Evolutionary conservation across 2,888 invertebrate species (phyloP), one percentile per base, ranked within the genome.

Genomic region (Tetragonisca angustula): DNA sequence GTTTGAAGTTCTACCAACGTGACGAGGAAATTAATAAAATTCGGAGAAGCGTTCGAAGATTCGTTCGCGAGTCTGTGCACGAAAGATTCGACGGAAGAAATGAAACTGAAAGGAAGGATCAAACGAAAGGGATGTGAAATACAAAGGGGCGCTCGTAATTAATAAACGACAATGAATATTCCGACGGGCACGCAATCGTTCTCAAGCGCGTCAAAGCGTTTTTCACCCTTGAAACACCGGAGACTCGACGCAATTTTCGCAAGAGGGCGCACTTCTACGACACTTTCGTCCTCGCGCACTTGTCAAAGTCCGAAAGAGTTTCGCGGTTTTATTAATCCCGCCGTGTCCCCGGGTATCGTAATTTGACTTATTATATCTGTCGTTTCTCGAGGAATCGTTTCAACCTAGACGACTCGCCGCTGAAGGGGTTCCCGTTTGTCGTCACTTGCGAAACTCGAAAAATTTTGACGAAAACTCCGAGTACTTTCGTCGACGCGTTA

Each of bases 121-220:
- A 9, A n/a, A 49, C 0, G 56, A 21, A 36, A 4, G 13, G 24
- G 5, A 6, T 0, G 15, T 9, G 13, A 17, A 19, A 50, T 24
- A 73, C 43, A 32, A 64, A 65, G 64, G 62, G n/a, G 49, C 56
- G 17, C 21, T 24, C 3, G 62, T 17, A 19, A 62, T 71, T 76
- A 77, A 77, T 77, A n/a, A 73, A 65, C 54, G 27, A 54, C 27
- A 43, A 74, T 32, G 50, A 77, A 56, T 74, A 73, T 77, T 77
- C 6, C 43, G 9, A 27, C 49, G 24, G 49, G 54, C 62, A 9
- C 61, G 43, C 49, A 49, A 52, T 64, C 17, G 43, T 62, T 73
- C 17, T 56, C 43, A 32, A 32, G n/a, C 9, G 62, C 52, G 17
- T 77, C 54, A 74, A 77, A 73, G 64, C 49, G 32, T 19, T 49